phyloP scores from a whole-genome alignment of 2,797 vertebrate species.

The Hapalemur alaotrensis region DNA sequence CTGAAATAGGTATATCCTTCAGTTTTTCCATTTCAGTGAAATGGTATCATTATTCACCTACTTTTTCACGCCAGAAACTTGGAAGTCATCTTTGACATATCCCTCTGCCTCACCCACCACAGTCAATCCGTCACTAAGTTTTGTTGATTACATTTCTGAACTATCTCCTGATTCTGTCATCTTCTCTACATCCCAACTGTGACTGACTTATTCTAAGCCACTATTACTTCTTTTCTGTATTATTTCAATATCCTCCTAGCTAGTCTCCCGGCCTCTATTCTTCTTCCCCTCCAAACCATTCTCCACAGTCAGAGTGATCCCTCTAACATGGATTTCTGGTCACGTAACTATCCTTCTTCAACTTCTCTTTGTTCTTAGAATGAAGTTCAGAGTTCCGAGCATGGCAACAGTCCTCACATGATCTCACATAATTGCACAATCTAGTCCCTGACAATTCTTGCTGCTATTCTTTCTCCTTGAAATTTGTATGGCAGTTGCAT shows the following conservation, averaged over 20 bases:
- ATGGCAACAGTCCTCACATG: neutral
- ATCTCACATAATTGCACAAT: neutral
- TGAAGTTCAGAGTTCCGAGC: neutral
- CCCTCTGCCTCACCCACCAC: neutral
- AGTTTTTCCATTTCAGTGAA: constrained; percentile 6
- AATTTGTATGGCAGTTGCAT: neutral
- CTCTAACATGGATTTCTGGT: neutral
- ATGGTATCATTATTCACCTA: neutral
- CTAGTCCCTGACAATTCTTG: neutral
- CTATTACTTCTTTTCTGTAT: neutral
- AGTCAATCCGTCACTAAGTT: neutral
- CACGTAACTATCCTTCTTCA: neutral
- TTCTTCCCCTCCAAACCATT: neutral
- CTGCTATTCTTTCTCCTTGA: neutral
- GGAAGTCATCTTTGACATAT: neutral
- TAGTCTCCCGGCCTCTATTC: neutral
- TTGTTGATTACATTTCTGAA: neutral
- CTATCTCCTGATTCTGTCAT: neutral
- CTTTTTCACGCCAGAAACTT: constrained; percentile 33
- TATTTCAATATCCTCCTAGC: neutral
- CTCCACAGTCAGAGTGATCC: neutral
- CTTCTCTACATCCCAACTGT: neutral
- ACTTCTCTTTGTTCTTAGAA: neutral
- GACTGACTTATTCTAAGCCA: neutral
- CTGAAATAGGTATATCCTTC: neutral